A percentile compares a stretch with the other conserved stretches of the same genome.
phyloP scores from a whole-genome alignment of 2,113 vertebrate species.

The Bombycilla garrulus region DNA sequence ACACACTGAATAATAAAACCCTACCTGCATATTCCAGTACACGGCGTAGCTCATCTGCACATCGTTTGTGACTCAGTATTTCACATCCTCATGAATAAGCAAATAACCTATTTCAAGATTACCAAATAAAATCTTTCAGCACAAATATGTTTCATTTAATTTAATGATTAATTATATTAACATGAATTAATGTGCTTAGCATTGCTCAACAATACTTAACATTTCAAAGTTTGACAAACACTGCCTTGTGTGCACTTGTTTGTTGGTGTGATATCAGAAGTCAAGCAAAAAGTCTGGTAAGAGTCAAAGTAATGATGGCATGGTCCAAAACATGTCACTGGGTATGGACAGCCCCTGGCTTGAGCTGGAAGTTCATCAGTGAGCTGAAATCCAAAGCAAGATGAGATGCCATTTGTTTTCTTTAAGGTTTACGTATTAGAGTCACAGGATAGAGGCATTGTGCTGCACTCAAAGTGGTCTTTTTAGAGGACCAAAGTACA shows the following conservation, averaged over 20 bases:
- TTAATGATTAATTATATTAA: background rate
- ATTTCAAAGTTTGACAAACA: background rate
- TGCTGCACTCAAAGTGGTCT: background rate
- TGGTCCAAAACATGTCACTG: background rate
- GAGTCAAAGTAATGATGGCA: background rate
- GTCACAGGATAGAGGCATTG: background rate
- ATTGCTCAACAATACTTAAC: background rate
- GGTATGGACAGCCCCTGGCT: background rate
- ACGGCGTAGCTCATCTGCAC: background rate
- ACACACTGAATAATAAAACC: background rate
- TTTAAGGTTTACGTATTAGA: background rate
- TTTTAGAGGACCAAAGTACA: background rate
- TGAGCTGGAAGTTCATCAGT: background rate
- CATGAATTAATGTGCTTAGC: background rate
- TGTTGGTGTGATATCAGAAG: background rate
- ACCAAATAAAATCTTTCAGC: conserved; percentile 13
- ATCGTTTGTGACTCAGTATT: background rate
- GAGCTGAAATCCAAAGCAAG: background rate
- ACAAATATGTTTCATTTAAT: background rate
- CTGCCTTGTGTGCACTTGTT: too few species aligned
- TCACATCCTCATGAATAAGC: background rate
- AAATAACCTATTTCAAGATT: background rate
- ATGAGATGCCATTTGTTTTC: background rate
- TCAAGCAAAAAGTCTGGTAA: background rate
- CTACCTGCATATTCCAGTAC: background rate